Base-by-base conservation (phyloP, 2,888 invertebrate genomes). In the Eristalinus aeneus region DNA sequence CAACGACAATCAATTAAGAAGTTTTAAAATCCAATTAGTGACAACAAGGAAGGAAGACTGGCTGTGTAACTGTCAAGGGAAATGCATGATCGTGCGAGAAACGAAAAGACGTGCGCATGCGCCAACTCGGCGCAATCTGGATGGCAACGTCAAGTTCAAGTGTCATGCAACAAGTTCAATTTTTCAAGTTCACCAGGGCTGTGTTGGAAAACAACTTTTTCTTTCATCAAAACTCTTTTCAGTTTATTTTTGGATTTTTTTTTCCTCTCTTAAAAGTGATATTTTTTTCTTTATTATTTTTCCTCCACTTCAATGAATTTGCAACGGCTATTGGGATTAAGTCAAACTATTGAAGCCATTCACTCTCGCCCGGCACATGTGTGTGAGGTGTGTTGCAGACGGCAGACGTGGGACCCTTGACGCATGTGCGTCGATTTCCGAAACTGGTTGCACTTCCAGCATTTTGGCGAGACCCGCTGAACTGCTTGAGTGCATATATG, bases 171-270 rank as follows among this genome's bases (percentile, higher is more conserved):
- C 65, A 75, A 79, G 79, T 75, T 79, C 65, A 53, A 64, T 68
- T 77, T 79, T 80, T 67, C 84, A 85, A 85, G 84, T 80, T 85
- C 75, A 85, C 46, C 67, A 27, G 75, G 71, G 67, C 75, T 80
- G 39, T 36, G 74, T 79, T 75, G 64, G 16, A 67, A 56, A 78
- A 77, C 71, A 76, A 82, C 83, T 74, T 71, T 79, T 75, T 53
- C 53, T 69, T 79, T 69, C 58, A 46, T 46, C 46, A 46, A 46
- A 46, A 8, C 6, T 31, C n/a, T 16, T 60, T 9, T 39, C 12
- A 63, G 9, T 22, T 73, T 53, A 22, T 32, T 16, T 34, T 72
- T 72, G 53, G 27, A 3, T 53, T 53, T 60, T 63, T 11, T 61
- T 36, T 46, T 58, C 31, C 46, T 27, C 11, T 56, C 46, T 72